Evolutionary conservation across 2,888 invertebrate genomes (phyloP), one percentile per base, ranked within the genome.

Genomic region (Sarcophaga caerulescens): DNA sequence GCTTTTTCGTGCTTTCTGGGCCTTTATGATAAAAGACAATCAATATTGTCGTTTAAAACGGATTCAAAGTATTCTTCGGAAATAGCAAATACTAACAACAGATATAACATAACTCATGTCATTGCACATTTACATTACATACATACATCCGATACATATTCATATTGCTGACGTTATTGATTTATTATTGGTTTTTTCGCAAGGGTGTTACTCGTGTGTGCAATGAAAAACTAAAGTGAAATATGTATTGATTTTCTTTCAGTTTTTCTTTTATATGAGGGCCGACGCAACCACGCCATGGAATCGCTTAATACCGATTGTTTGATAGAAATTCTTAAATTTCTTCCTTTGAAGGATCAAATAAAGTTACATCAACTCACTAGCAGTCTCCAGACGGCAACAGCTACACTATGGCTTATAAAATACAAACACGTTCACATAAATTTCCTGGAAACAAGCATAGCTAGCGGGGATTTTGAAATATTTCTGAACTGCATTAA

Each of bases 311-410:
- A 86, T 45, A 45, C 21, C 10, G 84, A 86, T 8, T 86, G 86
- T 23, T 52, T 86, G 0, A 23, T 78, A 17, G 84, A 86, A 68
- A 78, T 86, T n/a, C 4, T 81, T 14, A 74, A 71, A 19, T 57
- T 57, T 5, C 81, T 86, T 3, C n/a, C 57, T 12, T 63, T 84
- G 11, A 81, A 71, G 44, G 86, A 86, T 75, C 86, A 84, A 81
- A 75, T 86, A 52, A 17, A 81, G 4, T 2, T 76, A 6, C 44
- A 63, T 60, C 84, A 84, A 57, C 81, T 78, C 1, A 71, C 62
- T 19, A 25, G 10, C 0, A 35, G 25, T 14, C 52, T 86, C 11
- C 69, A 71, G 2, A 25, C 70, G 19, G 66, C 71, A 4, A 77
- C 84, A 8, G 62, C 12, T 60, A 66, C 70, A 6, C 21, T 78